Evolutionary conservation across 2,113 vertebrate genomes (phyloP).

Genomic region (Sitta europaea): DNA sequence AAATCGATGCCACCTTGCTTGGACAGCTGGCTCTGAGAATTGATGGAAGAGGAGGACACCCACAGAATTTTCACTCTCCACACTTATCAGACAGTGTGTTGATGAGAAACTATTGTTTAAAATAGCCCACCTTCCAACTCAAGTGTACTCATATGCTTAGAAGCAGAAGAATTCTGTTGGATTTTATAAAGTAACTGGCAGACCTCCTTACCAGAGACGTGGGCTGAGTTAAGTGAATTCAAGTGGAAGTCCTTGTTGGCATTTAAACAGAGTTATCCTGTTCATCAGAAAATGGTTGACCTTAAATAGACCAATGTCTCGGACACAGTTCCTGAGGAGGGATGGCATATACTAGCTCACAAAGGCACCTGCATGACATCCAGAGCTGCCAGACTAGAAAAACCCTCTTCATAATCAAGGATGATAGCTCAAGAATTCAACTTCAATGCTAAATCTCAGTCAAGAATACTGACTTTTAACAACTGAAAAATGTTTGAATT

Average conservation of each 20-base stretch:
- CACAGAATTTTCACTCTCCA: background rate
- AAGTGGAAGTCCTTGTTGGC: background rate
- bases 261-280: background rate
- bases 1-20: background rate
- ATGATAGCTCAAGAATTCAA: background rate
- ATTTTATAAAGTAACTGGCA: background rate
- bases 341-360: background rate
- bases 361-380: background rate
- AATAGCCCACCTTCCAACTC: background rate
- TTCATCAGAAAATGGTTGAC: background rate
- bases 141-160: background rate
- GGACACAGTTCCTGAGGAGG: background rate
- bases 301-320: background rate
- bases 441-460: background rate
- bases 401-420: background rate
- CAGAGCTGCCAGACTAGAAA: background rate
- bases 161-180: background rate
- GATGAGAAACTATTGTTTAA: background rate
- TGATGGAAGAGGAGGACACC: background rate
- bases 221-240: background rate
- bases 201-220: background rate
- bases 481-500: background rate
- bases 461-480: background rate
- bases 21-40: background rate
- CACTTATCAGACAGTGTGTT: background rate